Conservation (phyloP, 1,140 invertebrate genomes). For the Pogonomyrmex californicus region DNA sequence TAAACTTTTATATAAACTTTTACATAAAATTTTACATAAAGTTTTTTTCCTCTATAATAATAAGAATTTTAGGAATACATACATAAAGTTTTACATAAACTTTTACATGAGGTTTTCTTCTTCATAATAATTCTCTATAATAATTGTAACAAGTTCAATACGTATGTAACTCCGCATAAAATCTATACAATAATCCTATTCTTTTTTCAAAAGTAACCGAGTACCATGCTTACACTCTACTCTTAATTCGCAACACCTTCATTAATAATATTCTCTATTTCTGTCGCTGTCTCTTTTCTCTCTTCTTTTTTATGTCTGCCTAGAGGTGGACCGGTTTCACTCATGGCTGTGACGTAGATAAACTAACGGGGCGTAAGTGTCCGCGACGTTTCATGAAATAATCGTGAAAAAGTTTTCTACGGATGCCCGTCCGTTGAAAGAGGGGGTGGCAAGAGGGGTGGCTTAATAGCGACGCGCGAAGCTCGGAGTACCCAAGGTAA, state of each 20-base stretch:
- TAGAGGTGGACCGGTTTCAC: conserved; percentile 7
- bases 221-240: neutral
- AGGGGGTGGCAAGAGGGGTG: conserved; percentile 24
- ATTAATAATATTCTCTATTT: neutral
- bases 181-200: neutral
- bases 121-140: neutral
- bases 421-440: conserved; percentile 28
- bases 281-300: neutral
- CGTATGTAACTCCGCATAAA: neutral
- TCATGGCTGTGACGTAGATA: conserved; percentile 25
- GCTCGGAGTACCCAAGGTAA: conserved; percentile 48
- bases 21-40: neutral
- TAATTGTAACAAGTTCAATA: neutral
- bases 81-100: neutral
- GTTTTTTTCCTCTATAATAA: neutral
- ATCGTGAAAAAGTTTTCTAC: conserved; percentile 63
- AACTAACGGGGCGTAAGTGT: conserved; percentile 49
- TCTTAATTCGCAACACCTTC: conserved; percentile 21
- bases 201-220: neutral
- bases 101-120: neutral
- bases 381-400: conserved; percentile 61
- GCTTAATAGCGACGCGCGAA: conserved; percentile 55
- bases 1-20: neutral
- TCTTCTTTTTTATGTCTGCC: neutral
- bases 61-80: neutral